phyloP scores from a whole-genome alignment of 2,113 vertebrate species.

The Anguilla rostrata region DNA sequence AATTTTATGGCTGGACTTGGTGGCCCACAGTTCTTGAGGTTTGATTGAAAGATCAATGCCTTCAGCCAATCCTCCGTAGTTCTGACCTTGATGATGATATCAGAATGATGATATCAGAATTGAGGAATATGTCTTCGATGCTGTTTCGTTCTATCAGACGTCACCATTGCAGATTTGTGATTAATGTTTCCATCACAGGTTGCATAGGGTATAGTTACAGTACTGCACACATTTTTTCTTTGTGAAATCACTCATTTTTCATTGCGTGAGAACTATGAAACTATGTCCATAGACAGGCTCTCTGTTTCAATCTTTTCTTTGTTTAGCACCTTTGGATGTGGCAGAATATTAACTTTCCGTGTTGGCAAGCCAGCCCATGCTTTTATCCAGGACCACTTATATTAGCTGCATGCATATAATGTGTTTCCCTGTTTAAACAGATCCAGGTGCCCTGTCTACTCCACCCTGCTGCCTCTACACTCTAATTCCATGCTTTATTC shows the following conservation, averaged over 20 bases:
- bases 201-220: neutral
- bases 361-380: neutral
- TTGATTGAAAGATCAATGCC: neutral
- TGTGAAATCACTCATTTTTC: neutral
- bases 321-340: neutral
- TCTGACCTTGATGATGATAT: neutral
- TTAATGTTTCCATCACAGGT: neutral
- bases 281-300: neutral
- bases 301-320: neutral
- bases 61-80: neutral
- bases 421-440: neutral
- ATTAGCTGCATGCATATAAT: neutral
- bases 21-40: neutral
- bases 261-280: neutral
- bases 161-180: neutral
- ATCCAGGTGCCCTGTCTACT: neutral
- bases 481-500: neutral
- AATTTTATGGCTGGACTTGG: neutral
- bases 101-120: neutral
- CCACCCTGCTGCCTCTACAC: neutral
- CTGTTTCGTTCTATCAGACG: neutral
- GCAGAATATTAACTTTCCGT: neutral
- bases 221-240: neutral
- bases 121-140: neutral
- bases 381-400: neutral